These are phyloP conservation scores for Timandra comae DNA, from an alignment of 2,888 invertebrate species.

Conservation along the genomic window DNA sequence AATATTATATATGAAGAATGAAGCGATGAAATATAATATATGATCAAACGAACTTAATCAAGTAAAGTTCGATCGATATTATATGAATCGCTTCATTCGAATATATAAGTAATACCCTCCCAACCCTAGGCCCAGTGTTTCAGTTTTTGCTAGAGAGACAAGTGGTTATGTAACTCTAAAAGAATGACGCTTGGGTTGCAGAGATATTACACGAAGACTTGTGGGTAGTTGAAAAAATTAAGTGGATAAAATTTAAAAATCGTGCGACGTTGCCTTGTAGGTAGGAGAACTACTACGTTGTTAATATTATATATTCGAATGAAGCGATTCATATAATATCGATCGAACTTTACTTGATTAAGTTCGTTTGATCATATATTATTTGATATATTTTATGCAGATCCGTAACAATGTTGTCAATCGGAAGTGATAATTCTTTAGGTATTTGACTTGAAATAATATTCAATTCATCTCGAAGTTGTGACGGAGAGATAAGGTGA, in stretches of 20 bases:
- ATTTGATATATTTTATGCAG: too few relatives aligned
- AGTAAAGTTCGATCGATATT: neutral
- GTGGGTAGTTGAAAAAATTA: too few relatives aligned
- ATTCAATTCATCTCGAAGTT: too few relatives aligned
- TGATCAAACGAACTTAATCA: neutral
- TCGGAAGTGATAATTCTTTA: too few relatives aligned
- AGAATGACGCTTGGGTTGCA: neutral
- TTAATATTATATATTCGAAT: conserved; percentile 2
- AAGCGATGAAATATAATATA: neutral
- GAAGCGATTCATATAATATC: conserved; percentile 4
- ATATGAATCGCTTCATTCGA: neutral
- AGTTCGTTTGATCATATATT: conserved; percentile 2
- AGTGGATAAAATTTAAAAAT: too few relatives aligned
- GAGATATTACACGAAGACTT: too few relatives aligned
- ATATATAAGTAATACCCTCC: neutral
- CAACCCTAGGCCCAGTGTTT: neutral
- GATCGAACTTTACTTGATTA: conserved; percentile 4
- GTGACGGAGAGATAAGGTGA: too few relatives aligned
- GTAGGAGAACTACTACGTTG: neutral
- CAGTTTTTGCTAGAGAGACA: too few relatives aligned
- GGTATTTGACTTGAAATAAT: too few relatives aligned
- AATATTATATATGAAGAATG: neutral
- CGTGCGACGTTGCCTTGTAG: too few relatives aligned
- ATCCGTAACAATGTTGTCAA: too few relatives aligned
- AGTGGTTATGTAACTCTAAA: neutral